Evolutionary conservation across 2,888 invertebrate genomes (phyloP), one percentile per base, ranked within the genome.

Genomic region (Eupithecia pulchellata): DNA sequence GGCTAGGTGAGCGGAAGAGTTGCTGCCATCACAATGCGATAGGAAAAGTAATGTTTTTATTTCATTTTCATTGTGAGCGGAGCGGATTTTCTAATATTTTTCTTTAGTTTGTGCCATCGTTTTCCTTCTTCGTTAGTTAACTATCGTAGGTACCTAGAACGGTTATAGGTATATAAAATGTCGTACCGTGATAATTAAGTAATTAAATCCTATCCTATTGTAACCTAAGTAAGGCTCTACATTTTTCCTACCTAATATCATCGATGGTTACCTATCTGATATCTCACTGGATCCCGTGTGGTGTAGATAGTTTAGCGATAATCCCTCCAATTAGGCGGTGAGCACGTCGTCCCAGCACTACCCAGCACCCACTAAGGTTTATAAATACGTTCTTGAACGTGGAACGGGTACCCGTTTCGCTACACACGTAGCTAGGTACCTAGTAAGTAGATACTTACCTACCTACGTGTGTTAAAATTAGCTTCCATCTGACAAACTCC

Each of bases 291-390:
- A 79, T 75, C 78, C 74, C 78, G 73, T 77, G 81, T 79, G 76
- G 68, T 69, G 72, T 68, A 80, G 25, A 79, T 75, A 81, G 81
- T 84, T 85, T 78, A 77, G 69, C 78, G 78, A 83, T 92, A 90
- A 91, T 90, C 91, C 88, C 69, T 75, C 79, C 86, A 89, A 90
- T 90, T 87, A 89, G 83, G 79, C 82, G 63, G 62, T 75, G 73
- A 80, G 86, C 92, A 92, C 90, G 91, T 85, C 72, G 70, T 63
- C 47, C 57, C n/a, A 58, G 67, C 55, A 67, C 61, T 30, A 47
- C 64, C 63, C 68, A 67, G 32, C 66, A 61, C 36, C 47, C 61
- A 57, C 62, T 27, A 42, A 63, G 47, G 65, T 62, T 67, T 66
- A 55, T 65, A 67, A 65, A 64, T 62, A 69, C 34, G 27, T 57